Evolutionary conservation across 1,140 invertebrate species (phyloP).

Genomic region (Trichoplusia ni): DNA sequence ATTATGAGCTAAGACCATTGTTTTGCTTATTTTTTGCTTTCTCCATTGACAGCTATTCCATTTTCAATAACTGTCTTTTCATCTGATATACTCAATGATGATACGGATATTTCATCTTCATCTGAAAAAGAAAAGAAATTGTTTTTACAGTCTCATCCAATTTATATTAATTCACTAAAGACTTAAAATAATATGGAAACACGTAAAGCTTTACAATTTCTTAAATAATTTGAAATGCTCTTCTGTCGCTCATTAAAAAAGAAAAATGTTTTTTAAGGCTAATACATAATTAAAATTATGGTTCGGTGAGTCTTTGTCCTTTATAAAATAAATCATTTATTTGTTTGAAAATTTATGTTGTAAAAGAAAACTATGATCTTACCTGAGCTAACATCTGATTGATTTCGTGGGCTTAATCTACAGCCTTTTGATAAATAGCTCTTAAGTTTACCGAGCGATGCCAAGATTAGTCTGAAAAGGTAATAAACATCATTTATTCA

Average conservation of each 20-base stretch:
- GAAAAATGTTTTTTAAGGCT: too few species aligned
- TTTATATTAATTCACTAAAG: too few species aligned
- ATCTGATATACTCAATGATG: conserved; percentile 62
- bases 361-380: too few species aligned
- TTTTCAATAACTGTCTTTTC: conserved; percentile 66
- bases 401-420: conserved; percentile 84
- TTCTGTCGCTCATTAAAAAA: too few species aligned
- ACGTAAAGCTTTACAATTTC: too few species aligned
- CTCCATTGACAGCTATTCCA: conserved; percentile 57
- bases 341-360: not conserved
- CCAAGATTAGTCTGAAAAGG: conserved; percentile 87
- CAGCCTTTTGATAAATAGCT: conserved; percentile 87
- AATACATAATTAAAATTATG: too few species aligned
- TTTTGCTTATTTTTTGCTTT: conserved; percentile 40
- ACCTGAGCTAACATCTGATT: conserved; percentile 88
- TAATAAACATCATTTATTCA: not conserved
- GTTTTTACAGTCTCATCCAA: too few species aligned
- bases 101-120: conserved; percentile 68
- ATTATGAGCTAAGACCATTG: not conserved
- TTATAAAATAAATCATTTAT: too few species aligned
- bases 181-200: too few species aligned
- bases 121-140: conserved; percentile 51
- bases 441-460: conserved; percentile 89
- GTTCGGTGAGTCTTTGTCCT: too few species aligned
- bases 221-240: too few species aligned